Evolutionary conservation across 2,113 vertebrate species (phyloP), one percentile per base, ranked within the genome.

Genomic region (Enhydra lutris): DNA sequence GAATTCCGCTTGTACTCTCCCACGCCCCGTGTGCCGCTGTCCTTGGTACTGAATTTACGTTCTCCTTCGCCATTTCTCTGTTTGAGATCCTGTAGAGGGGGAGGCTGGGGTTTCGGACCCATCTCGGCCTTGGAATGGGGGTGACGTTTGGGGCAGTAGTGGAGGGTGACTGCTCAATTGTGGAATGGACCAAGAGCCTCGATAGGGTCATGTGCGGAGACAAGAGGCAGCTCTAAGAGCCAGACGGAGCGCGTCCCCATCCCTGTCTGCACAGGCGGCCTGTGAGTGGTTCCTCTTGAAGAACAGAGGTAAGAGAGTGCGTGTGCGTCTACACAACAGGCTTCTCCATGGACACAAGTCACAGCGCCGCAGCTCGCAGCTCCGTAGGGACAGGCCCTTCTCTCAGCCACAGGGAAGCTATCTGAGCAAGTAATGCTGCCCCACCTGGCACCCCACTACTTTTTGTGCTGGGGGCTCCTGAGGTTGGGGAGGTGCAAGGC

Each of bases 341-440:
- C 95, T 98, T 97, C 4, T 2, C 89, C 92, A 90, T 97, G 97
- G 94, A 96, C 92, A 94, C 91, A 13, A 80, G 71, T 42, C 95
- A 74, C 59, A 93, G 83, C 34, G 2, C 61, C 39, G 93, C 36
- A 63, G 90, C 71, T 91, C 39, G 91, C 36, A 50, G 90, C 71
- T 91, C 95, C 36, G 0, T 4, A 65, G 97, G 95, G 91, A 95
- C 61, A 59, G 63, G 79, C 42, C 39, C 57, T 93, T 59, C 82
- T 97, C 21, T 95, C 85, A 47, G 57, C 3, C 52, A 52, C 82
- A 82, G 83, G 81, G 20, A 96, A 88, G 90, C 89, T 90, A 26
- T 81, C 31, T 39, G 78, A 79, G 80, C 4, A 6, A 93, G 85
- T 89, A 79, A 73, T 26, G 2, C 42, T 59, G 34, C 21, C 79